These are phyloP conservation scores for Cherax quadricarinatus DNA, from an alignment of 1,140 invertebrate species.

Conservation along the genomic window DNA sequence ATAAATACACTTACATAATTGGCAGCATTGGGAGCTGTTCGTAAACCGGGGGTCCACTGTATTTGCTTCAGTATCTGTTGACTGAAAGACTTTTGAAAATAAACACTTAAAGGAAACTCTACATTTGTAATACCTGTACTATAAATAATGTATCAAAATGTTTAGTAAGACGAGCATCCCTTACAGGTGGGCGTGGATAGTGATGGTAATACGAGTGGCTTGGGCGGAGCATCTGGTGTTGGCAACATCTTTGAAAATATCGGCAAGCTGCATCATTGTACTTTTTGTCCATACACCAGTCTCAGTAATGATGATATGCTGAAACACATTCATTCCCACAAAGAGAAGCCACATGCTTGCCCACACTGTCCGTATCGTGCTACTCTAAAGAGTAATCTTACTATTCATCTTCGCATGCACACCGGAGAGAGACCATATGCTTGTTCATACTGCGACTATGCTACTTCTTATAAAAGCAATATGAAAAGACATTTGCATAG, in stretches of 20 bases:
- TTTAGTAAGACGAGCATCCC: conserved; percentile 18
- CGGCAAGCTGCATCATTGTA: neutral
- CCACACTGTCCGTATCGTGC: conserved; percentile 3
- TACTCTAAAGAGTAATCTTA: neutral
- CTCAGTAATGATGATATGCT: neutral
- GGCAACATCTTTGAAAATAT: neutral
- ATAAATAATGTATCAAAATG: neutral
- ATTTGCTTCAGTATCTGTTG: too few species aligned
- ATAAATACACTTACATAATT: too few species aligned
- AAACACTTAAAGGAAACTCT: too few species aligned
- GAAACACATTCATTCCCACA: neutral
- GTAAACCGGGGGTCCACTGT: too few species aligned
- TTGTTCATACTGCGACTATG: conserved; percentile 5
- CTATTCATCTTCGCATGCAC: conserved; percentile 6
- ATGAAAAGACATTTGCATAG: conserved; percentile 7
- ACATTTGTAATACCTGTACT: too few species aligned
- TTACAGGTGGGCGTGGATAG: conserved; percentile 10
- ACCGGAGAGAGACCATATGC: conserved; percentile 18
- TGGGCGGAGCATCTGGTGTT: neutral
- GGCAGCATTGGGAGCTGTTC: too few species aligned
- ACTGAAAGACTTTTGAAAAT: too few species aligned
- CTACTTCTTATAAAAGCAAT: conserved; percentile 13
- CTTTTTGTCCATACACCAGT: neutral
- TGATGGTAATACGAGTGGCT: neutral
- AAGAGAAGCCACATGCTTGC: neutral